Base-by-base conservation (phyloP, 2,888 invertebrate species). In the Nasonia oneida region DNA sequence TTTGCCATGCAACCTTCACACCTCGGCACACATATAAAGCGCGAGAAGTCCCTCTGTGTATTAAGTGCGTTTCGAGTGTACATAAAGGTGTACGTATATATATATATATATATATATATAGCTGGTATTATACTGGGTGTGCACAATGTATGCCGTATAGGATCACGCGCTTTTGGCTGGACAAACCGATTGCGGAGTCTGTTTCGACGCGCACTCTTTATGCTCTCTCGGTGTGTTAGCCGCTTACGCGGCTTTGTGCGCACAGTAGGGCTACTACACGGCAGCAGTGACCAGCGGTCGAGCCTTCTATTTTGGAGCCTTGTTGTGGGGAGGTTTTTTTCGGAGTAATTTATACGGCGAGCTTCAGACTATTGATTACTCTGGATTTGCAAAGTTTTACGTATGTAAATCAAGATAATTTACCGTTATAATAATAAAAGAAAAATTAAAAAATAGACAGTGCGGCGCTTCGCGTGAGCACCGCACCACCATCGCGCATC, bases 81-180 rank as follows among this genome's bases (percentile, higher is more conserved):
- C n/a, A 61, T 18, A 53, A 29, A 64, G 61, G 61, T 64, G 23
- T 23, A 29, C 12, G 0, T 18, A 53, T 53, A 53, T 14, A 18
- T 53, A 53, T 14, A 18, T 53, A 53, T 50, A 50, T 15, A 15
- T 50, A 50, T 50, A 50, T 15, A 15, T 57, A 57, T n/a, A 57
- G 18, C n/a, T 57, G n/a, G 57, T 57, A 57, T 57, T 57, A n/a
- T 57, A 57, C 57, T 5, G n/a, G 64, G 67, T 67, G 33, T 33
- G 15, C 67, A 67, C 29, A 67, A 67, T 29, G 67, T 29, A 67
- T 12, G 29, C 23, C 29, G 33, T 29, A 67, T n/a, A 67, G 67
- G 67, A 67, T 73, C 70, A 73, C 33, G 33, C 42, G 37, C 89
- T 88, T 88, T 91, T 91, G 90, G 50, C 23, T 90, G 84, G 87